Evolutionary conservation across 1,140 invertebrate species (phyloP).

Genomic region (Neuroterus valhalla): DNA sequence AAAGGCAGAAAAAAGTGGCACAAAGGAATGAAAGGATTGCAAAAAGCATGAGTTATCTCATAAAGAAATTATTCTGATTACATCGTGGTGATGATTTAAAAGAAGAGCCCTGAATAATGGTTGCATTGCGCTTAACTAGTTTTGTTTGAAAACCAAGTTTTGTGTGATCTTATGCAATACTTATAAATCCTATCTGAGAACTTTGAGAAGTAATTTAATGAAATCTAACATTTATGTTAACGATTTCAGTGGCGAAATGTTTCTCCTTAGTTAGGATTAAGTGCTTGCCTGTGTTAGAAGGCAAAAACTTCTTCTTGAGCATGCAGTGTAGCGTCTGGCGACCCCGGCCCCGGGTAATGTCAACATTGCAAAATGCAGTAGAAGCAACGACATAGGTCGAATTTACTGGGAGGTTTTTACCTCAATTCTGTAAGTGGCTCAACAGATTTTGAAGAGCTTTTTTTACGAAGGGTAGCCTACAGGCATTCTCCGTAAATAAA

Average conservation of each 20-base stretch:
- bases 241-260: background rate
- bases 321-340: constrained; percentile 16
- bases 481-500: constrained; percentile 16
- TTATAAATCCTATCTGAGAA: no score
- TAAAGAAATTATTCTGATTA: no score
- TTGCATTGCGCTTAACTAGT: no score
- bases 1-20: no score
- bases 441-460: constrained; percentile 26
- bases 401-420: constrained; percentile 5
- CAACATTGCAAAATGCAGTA: constrained; percentile 34
- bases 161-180: no score
- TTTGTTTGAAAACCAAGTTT: no score
- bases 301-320: constrained; percentile 8
- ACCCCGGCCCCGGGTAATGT: constrained; percentile 5
- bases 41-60: no score
- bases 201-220: background rate
- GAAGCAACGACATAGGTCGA: constrained; percentile 24
- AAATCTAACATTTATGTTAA: constrained; percentile 14
- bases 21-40: no score
- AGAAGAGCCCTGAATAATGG: no score
- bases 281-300: constrained; percentile 4
- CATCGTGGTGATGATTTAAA: no score
- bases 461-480: constrained; percentile 5
- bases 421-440: constrained; percentile 27
- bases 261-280: constrained; percentile 11